Evolutionary conservation across 2,113 vertebrate genomes (phyloP).

Genomic region (Pagrus major): DNA sequence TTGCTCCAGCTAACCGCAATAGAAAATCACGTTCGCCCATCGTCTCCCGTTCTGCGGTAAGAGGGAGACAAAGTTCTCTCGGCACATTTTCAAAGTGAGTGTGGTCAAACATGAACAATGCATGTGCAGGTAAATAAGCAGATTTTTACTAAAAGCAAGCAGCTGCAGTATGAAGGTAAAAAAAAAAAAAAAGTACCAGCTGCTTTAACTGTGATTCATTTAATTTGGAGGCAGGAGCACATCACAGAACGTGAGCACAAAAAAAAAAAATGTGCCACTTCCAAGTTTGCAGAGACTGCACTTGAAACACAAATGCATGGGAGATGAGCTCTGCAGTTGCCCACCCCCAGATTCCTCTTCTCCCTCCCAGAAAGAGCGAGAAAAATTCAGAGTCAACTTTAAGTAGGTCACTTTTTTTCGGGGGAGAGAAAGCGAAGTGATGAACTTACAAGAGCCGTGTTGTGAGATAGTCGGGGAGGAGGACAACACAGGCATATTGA

Average conservation of each 20-base stretch:
- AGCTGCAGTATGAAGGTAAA: background rate
- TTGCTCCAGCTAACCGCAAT: slow-evolving; percentile 15
- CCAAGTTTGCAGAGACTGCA: slow-evolving; percentile 41
- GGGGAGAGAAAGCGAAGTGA: slow-evolving; percentile 37
- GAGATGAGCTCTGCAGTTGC: slow-evolving; percentile 55
- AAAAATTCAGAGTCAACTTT: slow-evolving; percentile 62
- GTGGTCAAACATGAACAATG: slow-evolving; percentile 9
- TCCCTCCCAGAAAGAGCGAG: slow-evolving; percentile 41
- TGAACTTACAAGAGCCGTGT: slow-evolving; percentile 45
- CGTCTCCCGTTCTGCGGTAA: background rate
- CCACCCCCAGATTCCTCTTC: slow-evolving; percentile 52
- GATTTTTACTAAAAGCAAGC: slow-evolving; percentile 17
- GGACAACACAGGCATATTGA: slow-evolving; percentile 55
- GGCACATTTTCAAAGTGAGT: slow-evolving; percentile 19
- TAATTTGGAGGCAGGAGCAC: slow-evolving; percentile 23
- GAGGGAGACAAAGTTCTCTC: background rate
- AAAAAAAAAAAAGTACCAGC: slow-evolving; percentile 13
- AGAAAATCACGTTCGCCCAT: slow-evolving; percentile 11
- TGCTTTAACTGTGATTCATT: slow-evolving; percentile 15
- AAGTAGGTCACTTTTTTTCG: slow-evolving; percentile 71
- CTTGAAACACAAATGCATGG: slow-evolving; percentile 44
- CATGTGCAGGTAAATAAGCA: background rate
- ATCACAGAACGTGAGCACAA: slow-evolving; percentile 18
- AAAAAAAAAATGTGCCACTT: slow-evolving; percentile 36
- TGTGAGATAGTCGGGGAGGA: slow-evolving; percentile 22